phyloP scores from a whole-genome alignment of 30 jellyfish, hydroid and myxozoan species.

The Clytia hemisphaerica region DNA sequence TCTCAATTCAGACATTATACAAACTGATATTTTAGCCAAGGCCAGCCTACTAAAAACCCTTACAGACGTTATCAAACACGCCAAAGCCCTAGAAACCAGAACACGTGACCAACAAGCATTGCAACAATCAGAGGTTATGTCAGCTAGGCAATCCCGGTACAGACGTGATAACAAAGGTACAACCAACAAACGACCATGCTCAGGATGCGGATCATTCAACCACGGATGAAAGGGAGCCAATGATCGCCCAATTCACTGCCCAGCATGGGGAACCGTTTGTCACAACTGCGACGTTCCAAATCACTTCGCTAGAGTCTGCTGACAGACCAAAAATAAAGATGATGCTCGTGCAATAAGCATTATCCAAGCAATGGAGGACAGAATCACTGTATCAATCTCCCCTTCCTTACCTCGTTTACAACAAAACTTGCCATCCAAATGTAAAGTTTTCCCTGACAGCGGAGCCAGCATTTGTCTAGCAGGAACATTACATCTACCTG shows the following conservation, averaged over 20 bases:
- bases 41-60: constrained; percentile 13
- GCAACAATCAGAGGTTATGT: constrained; percentile 4
- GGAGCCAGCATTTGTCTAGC: no score
- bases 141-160: constrained; percentile 1
- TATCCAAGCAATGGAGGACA: no score
- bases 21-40: constrained; percentile 15
- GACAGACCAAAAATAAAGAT: neutral
- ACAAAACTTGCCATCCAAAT: no score
- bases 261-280: neutral
- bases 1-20: neutral
- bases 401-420: no score
- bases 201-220: constrained; percentile 13
- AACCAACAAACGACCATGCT: constrained; percentile 1
- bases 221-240: neutral
- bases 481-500: no score
- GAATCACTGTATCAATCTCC: no score
- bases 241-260: neutral
- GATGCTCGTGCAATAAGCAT: no score
- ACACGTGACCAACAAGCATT: neutral
- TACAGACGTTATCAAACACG: neutral
- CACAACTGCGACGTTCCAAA: constrained; percentile 18
- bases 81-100: constrained; percentile 13
- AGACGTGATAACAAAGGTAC: neutral
- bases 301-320: constrained; percentile 7
- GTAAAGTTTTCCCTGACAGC: no score